Base-by-base conservation (phyloP, 2,888 invertebrate species). In the Pycnomerus fuliginosus region DNA sequence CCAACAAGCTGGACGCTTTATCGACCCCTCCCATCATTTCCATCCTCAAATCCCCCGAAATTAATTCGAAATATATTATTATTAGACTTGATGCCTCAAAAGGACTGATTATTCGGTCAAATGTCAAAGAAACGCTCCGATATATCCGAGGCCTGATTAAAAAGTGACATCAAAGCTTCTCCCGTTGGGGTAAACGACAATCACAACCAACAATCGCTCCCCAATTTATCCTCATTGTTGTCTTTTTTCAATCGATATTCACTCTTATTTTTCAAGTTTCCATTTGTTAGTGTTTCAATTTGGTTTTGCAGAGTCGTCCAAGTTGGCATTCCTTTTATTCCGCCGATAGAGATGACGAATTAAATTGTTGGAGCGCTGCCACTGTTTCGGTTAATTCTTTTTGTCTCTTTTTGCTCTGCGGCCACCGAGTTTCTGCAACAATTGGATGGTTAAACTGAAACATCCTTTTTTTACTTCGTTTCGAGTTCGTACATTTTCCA, bases 101-200 rank as follows among this genome's bases (percentile, higher is more conserved):
- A 70, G 67, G 69, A 60, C 67, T 65, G 67, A 70, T 72, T 71
- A 71, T 67, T 68, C 69, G 71, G 72, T 72, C 72, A 72, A 68
- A 69, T 70, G 70, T 71, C 70, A 71, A 71, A 71, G 71, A 66
- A 70, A 66, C 64, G 64, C 65, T 58, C 31, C 66, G 59, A 65
- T 68, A 62, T 48, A 65, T 70, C 67, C 64, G 64, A 61, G 67
- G 64, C 69, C 20, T 70, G 70, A 71, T 71, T 71, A 71, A 71
- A 71, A 71, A 70, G 69, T 67, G 67, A 70, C 70, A 68, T 71
- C 70, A 71, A 70, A 69, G 61, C 68, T 64, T 56, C 64, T 58
- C 51, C 59, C 54, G 57, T 58, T 58, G 59, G 68, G 65, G 67
- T 68, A 68, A 70, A 70, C 70, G 71, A 71, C 71, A 71, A 71